A percentile compares a stretch with the other conserved stretches of the same genome.
These are phyloP conservation scores for Rotaria sp. DNA, from an alignment of 2,888 invertebrate genomes.

Conservation along the genomic window DNA sequence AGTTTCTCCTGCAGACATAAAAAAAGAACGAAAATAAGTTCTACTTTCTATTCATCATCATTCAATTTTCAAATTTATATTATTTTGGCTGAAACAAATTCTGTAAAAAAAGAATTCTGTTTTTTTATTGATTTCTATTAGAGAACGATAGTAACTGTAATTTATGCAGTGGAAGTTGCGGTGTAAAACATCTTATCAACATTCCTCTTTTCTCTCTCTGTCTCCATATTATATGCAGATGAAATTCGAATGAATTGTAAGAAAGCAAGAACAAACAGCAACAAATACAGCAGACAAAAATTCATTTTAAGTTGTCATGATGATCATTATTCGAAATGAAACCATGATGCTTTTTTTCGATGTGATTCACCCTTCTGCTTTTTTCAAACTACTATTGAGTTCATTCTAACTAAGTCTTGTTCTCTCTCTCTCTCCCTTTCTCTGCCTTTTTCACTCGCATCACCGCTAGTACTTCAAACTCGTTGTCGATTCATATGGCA, in stretches of 20 bases:
- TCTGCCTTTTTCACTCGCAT: neutral
- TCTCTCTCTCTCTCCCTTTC: neutral
- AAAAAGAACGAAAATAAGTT: no score
- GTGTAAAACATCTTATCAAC: neutral
- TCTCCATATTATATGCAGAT: neutral
- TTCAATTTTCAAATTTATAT: no score
- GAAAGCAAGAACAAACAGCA: neutral
- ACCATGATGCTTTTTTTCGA: neutral
- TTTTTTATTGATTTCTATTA: neutral
- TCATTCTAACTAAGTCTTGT: neutral
- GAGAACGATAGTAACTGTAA: neutral
- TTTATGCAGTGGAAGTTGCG: neutral
- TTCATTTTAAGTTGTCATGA: neutral
- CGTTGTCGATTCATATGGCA: slow-evolving; percentile 2
- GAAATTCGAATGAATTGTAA: neutral
- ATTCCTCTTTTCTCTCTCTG: neutral
- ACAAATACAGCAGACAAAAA: neutral
- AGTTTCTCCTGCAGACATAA: no score
- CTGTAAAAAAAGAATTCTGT: no score
- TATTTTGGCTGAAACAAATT: no score
- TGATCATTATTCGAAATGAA: neutral
- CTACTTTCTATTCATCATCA: no score
- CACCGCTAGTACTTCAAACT: neutral
- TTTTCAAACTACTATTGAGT: neutral
- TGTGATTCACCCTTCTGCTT: neutral